Percentiles rank a stretch among this genome's conserved stretches.
These are phyloP conservation scores for Diaperis boleti DNA, from an alignment of 2,888 invertebrate species.

Conservation along the genomic window DNA sequence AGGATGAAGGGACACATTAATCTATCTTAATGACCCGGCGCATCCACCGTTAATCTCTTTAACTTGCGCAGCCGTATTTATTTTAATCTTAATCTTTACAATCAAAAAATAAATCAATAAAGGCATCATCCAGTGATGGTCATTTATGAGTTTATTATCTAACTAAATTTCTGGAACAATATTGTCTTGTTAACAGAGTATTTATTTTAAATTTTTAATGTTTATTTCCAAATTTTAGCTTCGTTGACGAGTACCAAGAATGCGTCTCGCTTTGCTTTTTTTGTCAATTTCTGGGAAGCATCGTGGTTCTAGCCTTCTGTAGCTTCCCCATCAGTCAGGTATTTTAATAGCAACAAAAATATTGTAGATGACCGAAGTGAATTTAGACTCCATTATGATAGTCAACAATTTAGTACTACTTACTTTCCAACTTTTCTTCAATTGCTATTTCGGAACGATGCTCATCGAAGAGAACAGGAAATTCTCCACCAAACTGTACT, in stretches of 20 bases:
- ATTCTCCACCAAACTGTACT: too few species aligned
- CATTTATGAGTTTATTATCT: too few species aligned
- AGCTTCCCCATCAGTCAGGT: conserved; percentile 10
- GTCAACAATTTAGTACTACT: neutral
- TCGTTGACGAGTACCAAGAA: neutral
- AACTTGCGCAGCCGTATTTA: too few species aligned
- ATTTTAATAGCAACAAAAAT: neutral
- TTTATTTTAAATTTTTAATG: neutral
- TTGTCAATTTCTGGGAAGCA: conserved; percentile 7
- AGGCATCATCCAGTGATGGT: too few species aligned
- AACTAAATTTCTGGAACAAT: too few species aligned
- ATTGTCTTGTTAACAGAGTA: too few species aligned
- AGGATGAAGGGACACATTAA: too few species aligned
- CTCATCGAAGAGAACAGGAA: neutral
- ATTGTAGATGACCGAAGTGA: neutral
- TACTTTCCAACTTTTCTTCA: neutral
- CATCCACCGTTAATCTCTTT: too few species aligned
- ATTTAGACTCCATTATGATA: neutral
- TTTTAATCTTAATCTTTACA: too few species aligned
- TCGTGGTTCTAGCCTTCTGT: neutral
- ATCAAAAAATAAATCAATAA: too few species aligned
- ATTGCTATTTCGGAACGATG: neutral
- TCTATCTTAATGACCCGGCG: too few species aligned
- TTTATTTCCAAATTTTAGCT: neutral
- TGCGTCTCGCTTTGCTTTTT: conserved; percentile 8